Conservation (phyloP, 2,888 invertebrate genomes). For the Dryocosmus kuriphilus region DNA sequence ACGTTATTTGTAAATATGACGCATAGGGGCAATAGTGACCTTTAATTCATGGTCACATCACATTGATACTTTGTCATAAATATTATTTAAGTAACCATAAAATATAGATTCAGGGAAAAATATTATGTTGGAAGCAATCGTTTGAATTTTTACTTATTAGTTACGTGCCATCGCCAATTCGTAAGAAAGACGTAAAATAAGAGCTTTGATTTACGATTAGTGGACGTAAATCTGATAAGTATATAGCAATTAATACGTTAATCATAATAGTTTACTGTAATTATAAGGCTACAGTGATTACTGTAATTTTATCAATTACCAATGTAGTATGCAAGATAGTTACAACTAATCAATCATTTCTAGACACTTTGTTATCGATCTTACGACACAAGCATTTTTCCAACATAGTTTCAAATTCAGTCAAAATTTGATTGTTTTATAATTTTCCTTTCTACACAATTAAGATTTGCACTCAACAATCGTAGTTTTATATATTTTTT, state of each 20-base stretch:
- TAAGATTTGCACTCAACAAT: background rate
- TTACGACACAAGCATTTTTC: too few species aligned
- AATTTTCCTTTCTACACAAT: background rate
- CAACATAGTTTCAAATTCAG: background rate
- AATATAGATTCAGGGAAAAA: background rate
- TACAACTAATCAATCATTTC: constrained; percentile 8
- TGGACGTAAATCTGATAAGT: background rate
- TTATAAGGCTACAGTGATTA: background rate
- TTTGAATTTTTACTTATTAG: background rate
- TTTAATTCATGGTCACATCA: too few species aligned
- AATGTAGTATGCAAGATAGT: too few species aligned
- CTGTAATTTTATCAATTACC: constrained; percentile 11
- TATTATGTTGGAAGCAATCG: background rate
- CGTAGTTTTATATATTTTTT: background rate
- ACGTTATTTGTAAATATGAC: too few species aligned
- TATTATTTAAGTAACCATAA: background rate
- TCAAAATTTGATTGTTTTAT: background rate
- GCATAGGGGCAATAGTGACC: background rate
- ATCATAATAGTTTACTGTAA: constrained; percentile 5
- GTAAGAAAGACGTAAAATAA: background rate
- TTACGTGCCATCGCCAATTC: background rate
- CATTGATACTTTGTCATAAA: background rate
- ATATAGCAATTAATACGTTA: background rate
- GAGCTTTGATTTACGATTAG: constrained; percentile 7
- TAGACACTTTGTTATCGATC: constrained; percentile 6